Conservation (phyloP, 2,888 invertebrate species). For the Mystacides longicornis region DNA sequence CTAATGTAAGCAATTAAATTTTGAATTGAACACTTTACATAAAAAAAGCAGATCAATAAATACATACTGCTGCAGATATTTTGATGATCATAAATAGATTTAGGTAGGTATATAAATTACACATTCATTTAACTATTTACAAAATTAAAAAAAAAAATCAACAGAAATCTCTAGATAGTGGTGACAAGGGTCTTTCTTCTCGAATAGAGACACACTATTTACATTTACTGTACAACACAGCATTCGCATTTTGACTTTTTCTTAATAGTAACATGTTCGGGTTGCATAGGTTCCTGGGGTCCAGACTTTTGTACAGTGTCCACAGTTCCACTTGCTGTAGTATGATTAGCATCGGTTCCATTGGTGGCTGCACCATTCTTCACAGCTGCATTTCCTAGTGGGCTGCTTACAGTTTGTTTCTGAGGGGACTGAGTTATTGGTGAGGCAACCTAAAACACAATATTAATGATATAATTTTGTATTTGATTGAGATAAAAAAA, state of each 20-base stretch:
- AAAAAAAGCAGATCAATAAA: not conserved
- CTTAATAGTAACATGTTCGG: slow-evolving; percentile 87
- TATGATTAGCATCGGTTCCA: slow-evolving; percentile 31
- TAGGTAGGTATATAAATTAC: not conserved
- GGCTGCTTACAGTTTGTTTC: slow-evolving; percentile 36
- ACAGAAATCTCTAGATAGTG: not conserved
- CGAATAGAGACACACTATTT: not conserved
- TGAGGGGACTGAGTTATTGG: slow-evolving; percentile 38
- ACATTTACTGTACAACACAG: slow-evolving; percentile 74
- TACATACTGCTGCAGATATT: not conserved
- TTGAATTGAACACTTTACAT: not conserved
- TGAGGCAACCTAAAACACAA: slow-evolving; percentile 29
- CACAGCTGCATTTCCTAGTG: slow-evolving; percentile 39
- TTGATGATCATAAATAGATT: not conserved
- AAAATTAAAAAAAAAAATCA: not conserved
- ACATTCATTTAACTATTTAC: not conserved
- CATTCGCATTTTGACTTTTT: slow-evolving; percentile 94
- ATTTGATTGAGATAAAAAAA: no score
- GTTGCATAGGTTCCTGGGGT: slow-evolving; percentile 71
- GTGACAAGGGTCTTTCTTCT: not conserved
- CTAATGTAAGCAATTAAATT: no score
- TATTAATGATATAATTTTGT: no score
- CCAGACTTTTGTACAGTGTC: slow-evolving; percentile 64
- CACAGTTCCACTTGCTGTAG: slow-evolving; percentile 43
- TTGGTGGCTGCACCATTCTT: slow-evolving; percentile 47